Evolutionary conservation across 2,888 invertebrate genomes (phyloP).

Genomic region (Danaus chrysippus): DNA sequence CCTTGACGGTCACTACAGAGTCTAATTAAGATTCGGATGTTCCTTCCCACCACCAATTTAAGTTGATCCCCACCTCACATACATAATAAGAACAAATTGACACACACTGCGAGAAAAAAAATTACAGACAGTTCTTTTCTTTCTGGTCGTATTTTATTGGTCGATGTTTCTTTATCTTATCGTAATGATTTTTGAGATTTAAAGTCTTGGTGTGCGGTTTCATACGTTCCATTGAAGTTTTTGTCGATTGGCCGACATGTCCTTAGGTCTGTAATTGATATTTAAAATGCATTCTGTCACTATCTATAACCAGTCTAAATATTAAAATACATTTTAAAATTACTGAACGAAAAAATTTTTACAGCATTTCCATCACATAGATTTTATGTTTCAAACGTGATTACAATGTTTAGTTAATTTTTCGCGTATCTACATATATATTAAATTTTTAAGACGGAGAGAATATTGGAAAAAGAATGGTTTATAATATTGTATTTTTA

Average conservation of each 20-base stretch:
- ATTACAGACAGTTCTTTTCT: conserved; percentile 33
- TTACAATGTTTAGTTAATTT: too few relatives aligned
- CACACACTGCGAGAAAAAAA: conserved; percentile 5
- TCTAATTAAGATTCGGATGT: conserved; percentile 70
- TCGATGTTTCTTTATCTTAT: conserved; percentile 66
- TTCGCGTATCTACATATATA: background rate
- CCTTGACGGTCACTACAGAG: conserved; percentile 71
- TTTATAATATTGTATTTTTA: background rate
- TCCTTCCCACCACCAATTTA: conserved; percentile 41
- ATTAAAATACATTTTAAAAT: background rate
- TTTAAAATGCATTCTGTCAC: conserved; percentile 19
- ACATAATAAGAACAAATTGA: conserved; percentile 9
- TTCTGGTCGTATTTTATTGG: conserved; percentile 41
- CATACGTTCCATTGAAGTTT: conserved; percentile 37
- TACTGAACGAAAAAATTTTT: background rate
- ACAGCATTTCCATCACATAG: too few relatives aligned
- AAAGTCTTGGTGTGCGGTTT: conserved; percentile 72
- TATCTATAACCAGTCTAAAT: conserved; percentile 9
- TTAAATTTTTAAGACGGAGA: background rate
- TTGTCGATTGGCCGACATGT: conserved; percentile 32
- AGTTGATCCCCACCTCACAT: conserved; percentile 33
- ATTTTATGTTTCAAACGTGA: too few relatives aligned
- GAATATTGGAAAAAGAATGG: background rate
- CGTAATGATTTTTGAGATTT: conserved; percentile 71
- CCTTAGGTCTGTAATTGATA: conserved; percentile 32